Conservation (phyloP, 2,888 invertebrate genomes). For the Nycteola revayana region DNA sequence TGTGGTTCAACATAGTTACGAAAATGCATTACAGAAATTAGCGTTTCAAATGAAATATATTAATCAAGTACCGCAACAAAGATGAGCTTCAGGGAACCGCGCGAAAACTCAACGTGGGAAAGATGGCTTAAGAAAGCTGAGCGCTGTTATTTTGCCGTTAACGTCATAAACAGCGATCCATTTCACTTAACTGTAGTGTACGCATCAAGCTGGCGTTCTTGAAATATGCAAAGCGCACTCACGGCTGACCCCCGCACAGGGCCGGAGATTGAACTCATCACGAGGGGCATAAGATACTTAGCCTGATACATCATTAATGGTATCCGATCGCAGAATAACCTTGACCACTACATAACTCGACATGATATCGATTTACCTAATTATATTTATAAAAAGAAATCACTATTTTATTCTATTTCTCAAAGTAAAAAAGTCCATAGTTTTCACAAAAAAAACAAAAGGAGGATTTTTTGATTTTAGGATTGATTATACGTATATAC, state of each 20-base stretch:
- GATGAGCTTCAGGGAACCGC: constrained; percentile 43
- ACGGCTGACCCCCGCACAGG: constrained; percentile 48
- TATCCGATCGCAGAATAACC: too few relatives aligned
- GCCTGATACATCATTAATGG: too few relatives aligned
- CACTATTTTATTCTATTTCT: too few relatives aligned
- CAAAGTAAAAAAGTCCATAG: too few relatives aligned
- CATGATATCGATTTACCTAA: too few relatives aligned
- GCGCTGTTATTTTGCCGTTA: constrained; percentile 45
- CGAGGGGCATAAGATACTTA: constrained; percentile 1
- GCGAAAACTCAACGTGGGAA: constrained; percentile 56
- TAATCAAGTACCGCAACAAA: constrained; percentile 39
- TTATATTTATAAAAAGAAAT: too few relatives aligned
- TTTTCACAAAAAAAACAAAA: too few relatives aligned
- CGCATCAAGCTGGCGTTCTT: constrained; percentile 70
- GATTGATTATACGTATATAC: too few relatives aligned
- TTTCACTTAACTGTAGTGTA: constrained; percentile 68
- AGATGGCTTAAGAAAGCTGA: constrained; percentile 47
- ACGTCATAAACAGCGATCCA: constrained; percentile 67
- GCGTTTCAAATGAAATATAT: constrained; percentile 18
- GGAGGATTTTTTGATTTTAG: too few relatives aligned
- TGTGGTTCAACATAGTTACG: neutral
- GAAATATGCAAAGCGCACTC: constrained; percentile 78
- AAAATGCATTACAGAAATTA: neutral
- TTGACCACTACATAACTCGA: too few relatives aligned
- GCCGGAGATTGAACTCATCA: neutral